Evolutionary conservation across 2,113 vertebrate genomes (phyloP).

Genomic region (Electrona antarctica): DNA sequence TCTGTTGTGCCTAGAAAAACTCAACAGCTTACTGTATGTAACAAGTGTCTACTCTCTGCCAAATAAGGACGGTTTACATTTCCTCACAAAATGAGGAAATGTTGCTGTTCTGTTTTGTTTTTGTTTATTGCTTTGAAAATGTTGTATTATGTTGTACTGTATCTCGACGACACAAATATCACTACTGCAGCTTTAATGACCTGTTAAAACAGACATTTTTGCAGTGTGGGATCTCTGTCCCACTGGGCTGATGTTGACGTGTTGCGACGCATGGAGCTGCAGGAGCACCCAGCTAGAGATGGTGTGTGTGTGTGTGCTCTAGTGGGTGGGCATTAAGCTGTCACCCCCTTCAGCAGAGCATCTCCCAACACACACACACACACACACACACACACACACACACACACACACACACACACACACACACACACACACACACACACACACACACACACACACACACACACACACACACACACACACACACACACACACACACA

Average conservation of each 20-base stretch:
- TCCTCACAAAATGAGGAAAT: too few species aligned
- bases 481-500: neutral
- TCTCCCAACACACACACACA: conserved; percentile 10
- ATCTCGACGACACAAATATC: too few species aligned
- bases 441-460: neutral
- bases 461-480: neutral
- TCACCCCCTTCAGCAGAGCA: conserved; percentile 4
- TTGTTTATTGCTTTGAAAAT: too few species aligned
- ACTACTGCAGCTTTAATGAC: too few species aligned
- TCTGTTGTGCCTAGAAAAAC: too few species aligned
- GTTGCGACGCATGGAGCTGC: conserved; percentile 31
- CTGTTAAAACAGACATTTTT: too few species aligned
- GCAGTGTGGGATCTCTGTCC: conserved; percentile 8
- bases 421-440: conserved; percentile 1
- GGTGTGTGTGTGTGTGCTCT: conserved; percentile 1
- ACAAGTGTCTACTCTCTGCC: too few species aligned
- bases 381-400: conserved; percentile 1
- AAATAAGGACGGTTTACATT: too few species aligned
- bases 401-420: neutral
- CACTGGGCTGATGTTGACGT: conserved; percentile 35
- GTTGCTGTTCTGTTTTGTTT: too few species aligned
- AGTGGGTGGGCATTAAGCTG: conserved; percentile 31
- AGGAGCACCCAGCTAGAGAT: conserved; percentile 22
- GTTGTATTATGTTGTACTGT: too few species aligned
- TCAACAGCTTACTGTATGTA: too few species aligned